Conservation (phyloP, 2,888 invertebrate genomes). For the Pseudanteris insignis region DNA sequence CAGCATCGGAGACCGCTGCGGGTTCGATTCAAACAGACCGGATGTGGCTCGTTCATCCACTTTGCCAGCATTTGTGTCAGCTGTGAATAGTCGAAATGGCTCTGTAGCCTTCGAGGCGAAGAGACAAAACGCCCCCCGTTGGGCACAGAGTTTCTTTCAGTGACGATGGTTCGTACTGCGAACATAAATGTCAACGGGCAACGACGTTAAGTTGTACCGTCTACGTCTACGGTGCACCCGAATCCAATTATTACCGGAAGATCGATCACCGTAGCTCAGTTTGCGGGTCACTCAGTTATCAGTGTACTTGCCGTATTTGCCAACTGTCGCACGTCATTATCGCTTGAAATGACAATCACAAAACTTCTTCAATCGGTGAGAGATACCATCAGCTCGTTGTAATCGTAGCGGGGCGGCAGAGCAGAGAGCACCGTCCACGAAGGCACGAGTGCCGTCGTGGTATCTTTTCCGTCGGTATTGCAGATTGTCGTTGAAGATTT, state of each 20-base stretch:
- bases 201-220: background rate
- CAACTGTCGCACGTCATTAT: constrained; percentile 7
- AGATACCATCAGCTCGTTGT: too few species aligned
- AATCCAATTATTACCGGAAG: too few species aligned
- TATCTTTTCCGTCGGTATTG: too few species aligned
- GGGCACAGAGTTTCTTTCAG: background rate
- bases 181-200: background rate
- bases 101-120: too few species aligned
- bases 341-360: constrained; percentile 1
- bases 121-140: constrained; percentile 16
- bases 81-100: constrained; percentile 2
- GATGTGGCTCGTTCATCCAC: constrained; percentile 15
- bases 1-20: constrained; percentile 4
- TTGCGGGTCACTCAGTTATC: constrained; percentile 1
- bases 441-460: too few species aligned
- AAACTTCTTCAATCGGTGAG: too few species aligned
- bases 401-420: too few species aligned
- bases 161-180: constrained; percentile 1
- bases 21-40: constrained; percentile 7
- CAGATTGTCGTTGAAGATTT: too few species aligned
- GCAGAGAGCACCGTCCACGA: too few species aligned
- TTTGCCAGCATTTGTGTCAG: constrained; percentile 17
- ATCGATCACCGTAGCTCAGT: too few species aligned
- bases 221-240: too few species aligned
- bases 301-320: background rate